Evolutionary conservation across 2,113 vertebrate species (phyloP).

Genomic region (Taxidea taxus): DNA sequence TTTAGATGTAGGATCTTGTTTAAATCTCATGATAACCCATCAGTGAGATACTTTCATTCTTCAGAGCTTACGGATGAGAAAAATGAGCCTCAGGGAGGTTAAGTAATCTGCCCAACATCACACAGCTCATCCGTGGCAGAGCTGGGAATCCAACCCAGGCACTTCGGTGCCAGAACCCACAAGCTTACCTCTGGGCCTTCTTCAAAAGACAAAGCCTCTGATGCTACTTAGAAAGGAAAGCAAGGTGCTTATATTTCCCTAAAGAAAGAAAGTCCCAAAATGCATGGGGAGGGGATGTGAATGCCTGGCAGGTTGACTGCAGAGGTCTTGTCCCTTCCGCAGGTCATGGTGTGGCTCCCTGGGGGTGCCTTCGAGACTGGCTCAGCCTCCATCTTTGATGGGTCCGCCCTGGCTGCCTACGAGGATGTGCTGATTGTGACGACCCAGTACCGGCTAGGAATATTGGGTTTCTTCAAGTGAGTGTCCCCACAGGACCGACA

Average conservation of each 20-base stretch:
- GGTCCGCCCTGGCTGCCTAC: slow-evolving; percentile 59
- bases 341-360: slow-evolving; percentile 75
- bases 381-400: slow-evolving; percentile 63
- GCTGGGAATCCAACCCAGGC: background rate
- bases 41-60: background rate
- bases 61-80: background rate
- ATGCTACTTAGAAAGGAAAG: background rate
- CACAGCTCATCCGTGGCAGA: background rate
- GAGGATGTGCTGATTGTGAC: slow-evolving; percentile 60
- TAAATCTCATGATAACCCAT: background rate
- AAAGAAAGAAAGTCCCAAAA: background rate
- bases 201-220: background rate
- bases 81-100: background rate
- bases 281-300: background rate
- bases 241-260: background rate
- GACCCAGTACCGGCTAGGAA: slow-evolving; percentile 64
- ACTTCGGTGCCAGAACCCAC: background rate
- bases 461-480: slow-evolving; percentile 76
- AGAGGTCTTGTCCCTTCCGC: background rate
- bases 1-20: background rate
- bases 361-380: slow-evolving; percentile 55
- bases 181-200: background rate
- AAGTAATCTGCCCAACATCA: background rate
- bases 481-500: background rate
- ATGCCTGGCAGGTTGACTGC: background rate